Evolutionary conservation across 2,797 vertebrate genomes (phyloP).

Genomic region (Aldrovandia affinis): DNA sequence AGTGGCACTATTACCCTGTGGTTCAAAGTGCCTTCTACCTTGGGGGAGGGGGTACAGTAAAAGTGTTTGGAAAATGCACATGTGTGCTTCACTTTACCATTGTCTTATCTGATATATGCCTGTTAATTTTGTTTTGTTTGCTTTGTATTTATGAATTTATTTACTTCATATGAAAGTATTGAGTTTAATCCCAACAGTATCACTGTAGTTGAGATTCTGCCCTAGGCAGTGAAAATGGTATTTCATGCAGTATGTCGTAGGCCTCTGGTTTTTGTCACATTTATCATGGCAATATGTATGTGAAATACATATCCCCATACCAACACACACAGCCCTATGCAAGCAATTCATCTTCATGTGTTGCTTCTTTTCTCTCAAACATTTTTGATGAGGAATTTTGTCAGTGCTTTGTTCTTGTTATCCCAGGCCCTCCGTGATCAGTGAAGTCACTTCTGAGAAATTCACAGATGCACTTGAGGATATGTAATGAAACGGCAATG

Average conservation of each 20-base stretch:
- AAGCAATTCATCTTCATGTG: neutral
- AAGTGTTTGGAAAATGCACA: neutral
- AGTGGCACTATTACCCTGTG: conserved; percentile 27
- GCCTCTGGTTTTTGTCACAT: neutral
- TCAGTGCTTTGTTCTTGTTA: neutral
- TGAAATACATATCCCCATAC: neutral
- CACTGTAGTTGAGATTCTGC: conserved; percentile 1
- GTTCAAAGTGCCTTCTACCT: neutral
- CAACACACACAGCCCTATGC: neutral
- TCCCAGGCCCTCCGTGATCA: neutral
- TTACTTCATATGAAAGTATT: neutral
- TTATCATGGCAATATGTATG: conserved; percentile 1
- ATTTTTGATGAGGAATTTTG: neutral
- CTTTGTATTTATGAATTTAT: neutral
- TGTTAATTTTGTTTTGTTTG: conserved; percentile 10
- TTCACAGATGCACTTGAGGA: conserved; percentile 19
- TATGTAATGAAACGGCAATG: conserved; percentile 26
- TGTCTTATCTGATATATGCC: conserved; percentile 2
- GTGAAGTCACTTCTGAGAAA: conserved; percentile 11
- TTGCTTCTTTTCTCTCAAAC: neutral
- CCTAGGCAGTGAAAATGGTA: neutral
- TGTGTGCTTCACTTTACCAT: neutral
- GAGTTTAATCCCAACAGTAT: neutral
- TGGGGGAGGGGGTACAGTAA: neutral
- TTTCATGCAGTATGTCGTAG: neutral